phyloP scores from a whole-genome alignment of 2,888 invertebrate species.

The Nyleta sp. region DNA sequence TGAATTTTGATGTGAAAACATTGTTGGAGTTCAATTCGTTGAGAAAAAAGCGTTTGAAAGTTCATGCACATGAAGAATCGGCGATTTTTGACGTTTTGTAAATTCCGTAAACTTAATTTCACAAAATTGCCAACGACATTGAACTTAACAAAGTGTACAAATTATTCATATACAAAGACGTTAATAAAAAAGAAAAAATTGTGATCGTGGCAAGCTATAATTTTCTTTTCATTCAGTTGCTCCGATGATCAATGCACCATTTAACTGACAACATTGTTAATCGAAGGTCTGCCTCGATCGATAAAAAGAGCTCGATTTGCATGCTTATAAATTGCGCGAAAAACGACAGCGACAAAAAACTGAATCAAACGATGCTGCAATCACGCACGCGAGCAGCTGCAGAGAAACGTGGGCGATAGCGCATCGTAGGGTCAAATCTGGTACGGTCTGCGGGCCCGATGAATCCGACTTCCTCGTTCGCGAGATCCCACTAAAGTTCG shows the following conservation, averaged over 20 bases:
- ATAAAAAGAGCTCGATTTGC: slow-evolving; percentile 31
- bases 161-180: no score
- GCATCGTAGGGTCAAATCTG: slow-evolving; percentile 62
- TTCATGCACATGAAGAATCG: no score
- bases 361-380: slow-evolving; percentile 32
- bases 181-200: slow-evolving; percentile 1
- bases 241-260: slow-evolving; percentile 26
- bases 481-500: slow-evolving; percentile 73
- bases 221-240: slow-evolving; percentile 19
- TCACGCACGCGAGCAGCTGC: slow-evolving; percentile 58
- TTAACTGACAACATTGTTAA: slow-evolving; percentile 41
- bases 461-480: slow-evolving; percentile 73
- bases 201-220: slow-evolving; percentile 28
- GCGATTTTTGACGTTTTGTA: no score
- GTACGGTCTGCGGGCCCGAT: slow-evolving; percentile 60
- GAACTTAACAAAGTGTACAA: no score
- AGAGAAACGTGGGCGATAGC: slow-evolving; percentile 49
- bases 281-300: slow-evolving; percentile 30
- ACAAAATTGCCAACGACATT: no score
- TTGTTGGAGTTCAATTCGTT: no score
- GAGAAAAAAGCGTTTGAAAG: no score
- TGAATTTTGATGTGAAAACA: no score
- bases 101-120: no score
- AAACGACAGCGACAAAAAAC: slow-evolving; percentile 12
- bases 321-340: slow-evolving; percentile 38